phyloP scores from a whole-genome alignment of 2,113 vertebrate genomes.

The Alectura lathami region DNA sequence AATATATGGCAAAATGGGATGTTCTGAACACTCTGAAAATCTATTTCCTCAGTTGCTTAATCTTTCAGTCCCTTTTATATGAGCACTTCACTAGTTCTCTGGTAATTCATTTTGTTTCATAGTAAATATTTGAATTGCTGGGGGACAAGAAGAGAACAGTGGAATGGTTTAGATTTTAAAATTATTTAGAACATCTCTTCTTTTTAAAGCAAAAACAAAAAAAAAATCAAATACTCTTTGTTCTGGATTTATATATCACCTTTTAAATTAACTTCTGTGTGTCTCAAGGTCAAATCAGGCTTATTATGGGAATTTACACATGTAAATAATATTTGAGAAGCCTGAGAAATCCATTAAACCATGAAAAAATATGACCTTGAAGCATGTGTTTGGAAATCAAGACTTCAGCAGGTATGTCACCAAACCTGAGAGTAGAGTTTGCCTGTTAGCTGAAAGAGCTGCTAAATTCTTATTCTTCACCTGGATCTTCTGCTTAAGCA shows the following conservation, averaged over 20 bases:
- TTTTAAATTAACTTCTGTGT: not conserved
- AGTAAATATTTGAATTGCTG: not conserved
- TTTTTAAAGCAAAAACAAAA: not conserved
- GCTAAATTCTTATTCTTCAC: not conserved
- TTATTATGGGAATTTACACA: not conserved
- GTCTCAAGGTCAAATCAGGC: not conserved
- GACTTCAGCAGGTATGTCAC: not conserved
- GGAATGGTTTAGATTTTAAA: not conserved
- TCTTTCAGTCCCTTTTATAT: not conserved
- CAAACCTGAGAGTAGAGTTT: not conserved
- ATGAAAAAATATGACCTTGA: not conserved
- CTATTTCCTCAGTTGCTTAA: not conserved
- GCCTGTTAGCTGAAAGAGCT: not conserved
- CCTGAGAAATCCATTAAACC: not conserved
- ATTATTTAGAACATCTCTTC: not conserved
- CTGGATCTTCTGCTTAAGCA: not conserved
- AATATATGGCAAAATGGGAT: not conserved
- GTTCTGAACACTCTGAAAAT: not conserved
- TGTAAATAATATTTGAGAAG: not conserved
- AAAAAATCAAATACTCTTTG: not conserved
- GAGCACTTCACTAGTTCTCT: not conserved
- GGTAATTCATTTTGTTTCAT: not conserved
- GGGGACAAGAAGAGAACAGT: not conserved
- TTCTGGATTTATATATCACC: not conserved
- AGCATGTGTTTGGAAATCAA: not conserved